Base-by-base conservation (phyloP, 2,113 vertebrate genomes). In the Apodemus speciosus region DNA sequence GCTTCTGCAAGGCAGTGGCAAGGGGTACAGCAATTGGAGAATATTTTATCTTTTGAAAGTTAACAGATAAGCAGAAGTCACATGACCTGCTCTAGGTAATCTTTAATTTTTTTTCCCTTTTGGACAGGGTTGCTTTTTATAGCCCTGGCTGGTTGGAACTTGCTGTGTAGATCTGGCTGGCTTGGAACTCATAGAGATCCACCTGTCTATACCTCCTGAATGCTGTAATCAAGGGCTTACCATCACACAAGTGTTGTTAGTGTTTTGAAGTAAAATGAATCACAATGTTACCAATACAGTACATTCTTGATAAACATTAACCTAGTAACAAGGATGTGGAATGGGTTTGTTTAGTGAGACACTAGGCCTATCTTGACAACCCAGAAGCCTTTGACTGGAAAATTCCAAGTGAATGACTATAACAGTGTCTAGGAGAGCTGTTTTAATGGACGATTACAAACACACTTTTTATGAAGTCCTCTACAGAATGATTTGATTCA, bases 211-310 rank as follows among this genome's bases (percentile, higher is more conserved):
- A 49, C 51, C 49, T 79, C 76, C 32, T n/a, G 9, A 56, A 10
- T 56, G 49, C 49, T 56, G 76, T 20, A n/a, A 23, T 51, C 76
- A 79, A 53, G 23, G 76, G 49, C 9, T 3, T n/a, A 11, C 18
- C 32, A 51, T n/a, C 88, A 87, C 10, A 56, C 46, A 2, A 79
- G 9, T 53, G 49, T 66, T 58, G 32, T 66, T 62, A 76, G 11
- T 79, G 72, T 92, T 93, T 92, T 91, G 25, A 92, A 51, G 80
- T 68, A 8, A 79, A 93, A 38, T 92, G 69, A 80, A 81, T 85
- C 20, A 64, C 9, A 58, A 0, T 94, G 38, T 71, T 94, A 68
- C 76, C 62, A 69, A 49, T 87, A 6, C 43, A 43, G 73, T 66
- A 93, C 38, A 85, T 89, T 46, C 38, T 86, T 84, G 32, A 40